Base-by-base conservation (phyloP, 1,140 invertebrate genomes). In the Thaumetopoea pityocampa region DNA sequence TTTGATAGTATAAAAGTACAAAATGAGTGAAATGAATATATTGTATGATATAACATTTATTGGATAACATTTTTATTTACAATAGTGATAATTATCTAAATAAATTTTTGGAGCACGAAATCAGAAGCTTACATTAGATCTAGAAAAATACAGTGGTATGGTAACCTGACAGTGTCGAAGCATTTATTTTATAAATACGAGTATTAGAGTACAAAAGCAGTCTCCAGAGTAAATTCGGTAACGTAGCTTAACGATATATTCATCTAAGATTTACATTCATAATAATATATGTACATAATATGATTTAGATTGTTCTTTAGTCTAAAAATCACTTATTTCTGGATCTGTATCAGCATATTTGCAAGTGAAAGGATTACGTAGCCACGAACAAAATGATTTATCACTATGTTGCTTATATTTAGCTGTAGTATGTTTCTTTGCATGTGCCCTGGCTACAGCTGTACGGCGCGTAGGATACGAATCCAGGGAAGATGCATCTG, bases 401-500 rank as follows among this genome's bases (percentile, higher is more conserved):
- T 89, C 87, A 49, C 87, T 88, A 52, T 89, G 88, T 47, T 82
- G 80, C 41, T 86, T 86, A 48, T 87, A 86, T 72, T 87, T 87
- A 8, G 81, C 81, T 27, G 81, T 81, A 0, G 82, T 86, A 20
- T 82, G 72, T 47, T 80, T 80, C 48, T 84, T 84, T 2, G 84
- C 69, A 74, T 88, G 86, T 41, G 89, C 85, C 67, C 91, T 85
- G 23, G 91, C 86, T 22, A 89, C 85, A 41, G 89, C 88, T 17
- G 91, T 87, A 56, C 90, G 86, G 57, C 92, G 70, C 30, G 91
- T 91, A 27, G 89, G 91, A 48, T 92, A 92, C 4, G 92, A 94
- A 24, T 92, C 92, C 46, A 94, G 90, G 46, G 92, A 94, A n/a
- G 92, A 94, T 24, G 92, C 92, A 58, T 94, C 92, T 35, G 93